phyloP scores from a whole-genome alignment of 64 coral and sea anemone genomes.

The Montipora sp. region DNA sequence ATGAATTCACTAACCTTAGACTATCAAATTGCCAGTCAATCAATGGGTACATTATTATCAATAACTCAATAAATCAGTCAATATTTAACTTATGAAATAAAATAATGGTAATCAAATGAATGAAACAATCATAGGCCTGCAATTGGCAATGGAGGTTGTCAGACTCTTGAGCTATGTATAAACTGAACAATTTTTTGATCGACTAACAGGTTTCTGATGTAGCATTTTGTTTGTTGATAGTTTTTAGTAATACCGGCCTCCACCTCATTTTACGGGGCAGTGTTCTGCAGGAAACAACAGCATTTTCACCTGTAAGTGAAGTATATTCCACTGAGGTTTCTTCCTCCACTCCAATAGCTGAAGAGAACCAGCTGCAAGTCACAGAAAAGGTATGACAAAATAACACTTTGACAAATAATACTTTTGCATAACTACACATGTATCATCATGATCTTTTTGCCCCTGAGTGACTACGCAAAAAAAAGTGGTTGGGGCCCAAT shows the following conservation, averaged over 20 bases:
- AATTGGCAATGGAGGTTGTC: too few relatives aligned
- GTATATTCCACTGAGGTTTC: constrained; percentile 22
- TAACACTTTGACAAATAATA: background rate
- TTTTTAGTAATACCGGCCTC: constrained; percentile 83
- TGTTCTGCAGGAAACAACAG: constrained; percentile 61
- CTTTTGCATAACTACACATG: too few relatives aligned
- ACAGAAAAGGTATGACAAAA: constrained; percentile 42
- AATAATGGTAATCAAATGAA: too few relatives aligned
- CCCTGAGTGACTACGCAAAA: too few relatives aligned
- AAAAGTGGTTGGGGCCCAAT: too few relatives aligned
- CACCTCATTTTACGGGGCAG: constrained; percentile 79
- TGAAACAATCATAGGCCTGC: too few relatives aligned
- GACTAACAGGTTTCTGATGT: background rate
- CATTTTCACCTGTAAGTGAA: constrained; percentile 16
- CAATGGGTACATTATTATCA: background rate
- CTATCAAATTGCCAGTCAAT: background rate
- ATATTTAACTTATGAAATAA: too few relatives aligned
- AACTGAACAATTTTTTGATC: too few relatives aligned
- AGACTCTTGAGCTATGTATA: too few relatives aligned
- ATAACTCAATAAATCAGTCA: too few relatives aligned
- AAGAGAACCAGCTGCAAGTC: constrained; percentile 30
- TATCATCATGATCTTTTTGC: too few relatives aligned
- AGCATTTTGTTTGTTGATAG: constrained; percentile 30
- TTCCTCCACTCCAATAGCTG: constrained; percentile 63
- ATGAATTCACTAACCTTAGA: too few relatives aligned